Conservation (phyloP, 1,140 invertebrate genomes). For the Panagrolaimus sp. region DNA sequence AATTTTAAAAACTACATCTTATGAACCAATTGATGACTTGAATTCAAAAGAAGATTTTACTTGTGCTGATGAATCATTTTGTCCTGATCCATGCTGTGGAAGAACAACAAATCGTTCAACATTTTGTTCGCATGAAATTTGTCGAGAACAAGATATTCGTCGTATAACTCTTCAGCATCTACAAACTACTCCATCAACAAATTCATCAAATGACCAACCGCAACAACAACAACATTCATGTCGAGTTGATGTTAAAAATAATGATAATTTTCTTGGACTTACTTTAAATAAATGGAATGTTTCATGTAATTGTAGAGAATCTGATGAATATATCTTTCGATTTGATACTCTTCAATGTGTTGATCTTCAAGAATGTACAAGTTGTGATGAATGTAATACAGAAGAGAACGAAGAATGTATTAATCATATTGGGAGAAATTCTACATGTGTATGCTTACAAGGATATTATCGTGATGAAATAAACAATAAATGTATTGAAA, state of each 20-base stretch:
- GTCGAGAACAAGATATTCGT: conserved; percentile 5
- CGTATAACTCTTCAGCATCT: neutral
- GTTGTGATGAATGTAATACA: neutral
- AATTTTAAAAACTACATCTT: neutral
- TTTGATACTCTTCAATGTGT: conserved; percentile 10
- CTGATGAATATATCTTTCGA: neutral
- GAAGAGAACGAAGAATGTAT: neutral
- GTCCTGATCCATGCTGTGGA: conserved; percentile 3
- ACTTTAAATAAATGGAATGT: conserved; percentile 7
- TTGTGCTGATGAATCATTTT: conserved; percentile 1
- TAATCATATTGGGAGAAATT: neutral
- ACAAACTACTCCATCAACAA: neutral
- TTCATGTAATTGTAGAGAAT: neutral
- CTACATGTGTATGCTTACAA: neutral
- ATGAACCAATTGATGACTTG: too few species aligned
- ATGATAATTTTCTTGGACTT: neutral
- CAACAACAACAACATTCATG: neutral
- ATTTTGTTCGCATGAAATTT: neutral
- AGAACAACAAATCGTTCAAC: neutral
- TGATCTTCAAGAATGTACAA: neutral
- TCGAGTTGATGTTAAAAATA: neutral
- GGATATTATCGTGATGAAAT: neutral
- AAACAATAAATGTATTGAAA: neutral
- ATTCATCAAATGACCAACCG: neutral
- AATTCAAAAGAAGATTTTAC: neutral